phyloP scores from a whole-genome alignment of 2,888 invertebrate species.

The Rhabditoides inermis region DNA sequence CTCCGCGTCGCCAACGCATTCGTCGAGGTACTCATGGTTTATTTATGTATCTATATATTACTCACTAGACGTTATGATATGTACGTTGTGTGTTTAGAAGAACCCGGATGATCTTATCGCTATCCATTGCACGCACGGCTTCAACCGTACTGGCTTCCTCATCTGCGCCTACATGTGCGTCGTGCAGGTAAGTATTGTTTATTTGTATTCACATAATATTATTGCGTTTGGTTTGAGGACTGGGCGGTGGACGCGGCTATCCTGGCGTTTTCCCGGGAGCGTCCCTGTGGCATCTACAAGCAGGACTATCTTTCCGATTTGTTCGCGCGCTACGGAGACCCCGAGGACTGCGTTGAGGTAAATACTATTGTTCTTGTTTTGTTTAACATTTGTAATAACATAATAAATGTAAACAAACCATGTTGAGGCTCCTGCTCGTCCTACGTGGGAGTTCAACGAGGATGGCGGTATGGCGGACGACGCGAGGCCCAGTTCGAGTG shows the following conservation, averaged over 20 bases:
- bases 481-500: constrained; percentile 2
- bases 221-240: constrained; percentile 20
- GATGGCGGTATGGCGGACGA: constrained; percentile 8
- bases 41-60: not conserved
- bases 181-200: constrained; percentile 52
- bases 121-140: constrained; percentile 94
- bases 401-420: not conserved
- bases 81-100: constrained; percentile 10
- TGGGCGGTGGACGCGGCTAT: constrained; percentile 70
- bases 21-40: constrained; percentile 9
- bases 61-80: too few relatives aligned
- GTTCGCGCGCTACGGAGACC: constrained; percentile 71
- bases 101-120: constrained; percentile 54
- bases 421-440: constrained; percentile 25
- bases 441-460: constrained; percentile 32
- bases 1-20: constrained; percentile 75
- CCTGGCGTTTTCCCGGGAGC: constrained; percentile 64
- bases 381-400: constrained; percentile 3
- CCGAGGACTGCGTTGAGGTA: constrained; percentile 56
- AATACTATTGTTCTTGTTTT: not conserved
- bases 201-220: constrained; percentile 1
- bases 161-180: constrained; percentile 83
- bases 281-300: constrained; percentile 95
- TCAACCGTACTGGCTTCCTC: constrained; percentile 92
- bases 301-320: constrained; percentile 84